Conservation (phyloP, 2,113 vertebrate genomes). For the Daubentonia madagascariensis region DNA sequence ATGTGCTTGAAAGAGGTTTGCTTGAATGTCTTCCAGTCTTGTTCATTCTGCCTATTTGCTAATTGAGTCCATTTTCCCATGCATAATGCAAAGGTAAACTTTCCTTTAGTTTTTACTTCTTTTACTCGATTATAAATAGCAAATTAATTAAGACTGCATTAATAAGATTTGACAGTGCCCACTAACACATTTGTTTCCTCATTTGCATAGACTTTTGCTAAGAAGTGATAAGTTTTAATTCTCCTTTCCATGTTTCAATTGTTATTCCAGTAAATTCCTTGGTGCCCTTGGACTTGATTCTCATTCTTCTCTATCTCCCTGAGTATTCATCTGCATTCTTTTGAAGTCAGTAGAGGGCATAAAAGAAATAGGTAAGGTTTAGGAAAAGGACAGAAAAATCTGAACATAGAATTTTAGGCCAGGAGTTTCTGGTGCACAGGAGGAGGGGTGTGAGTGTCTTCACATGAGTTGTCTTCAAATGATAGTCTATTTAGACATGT, state of each 20-base stretch:
- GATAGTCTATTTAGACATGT: not conserved
- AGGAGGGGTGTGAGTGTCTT: not conserved
- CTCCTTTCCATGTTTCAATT: not conserved
- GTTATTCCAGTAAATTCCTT: not conserved
- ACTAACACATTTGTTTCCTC: not conserved
- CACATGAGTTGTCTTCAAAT: not conserved
- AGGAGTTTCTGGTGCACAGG: not conserved
- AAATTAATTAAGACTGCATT: not conserved
- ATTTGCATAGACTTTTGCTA: not conserved
- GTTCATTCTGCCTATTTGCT: not conserved
- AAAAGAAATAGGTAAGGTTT: not conserved
- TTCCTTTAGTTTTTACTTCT: not conserved
- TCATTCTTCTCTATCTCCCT: not conserved
- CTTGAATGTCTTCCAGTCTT: not conserved
- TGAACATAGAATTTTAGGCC: not conserved
- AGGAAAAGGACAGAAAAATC: not conserved
- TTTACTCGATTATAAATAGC: not conserved
- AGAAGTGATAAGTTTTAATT: not conserved
- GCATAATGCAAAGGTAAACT: not conserved
- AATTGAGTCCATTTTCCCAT: not conserved
- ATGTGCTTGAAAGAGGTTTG: not conserved
- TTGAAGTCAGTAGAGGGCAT: constrained; percentile 11
- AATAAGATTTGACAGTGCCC: not conserved
- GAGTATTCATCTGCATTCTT: constrained; percentile 21
- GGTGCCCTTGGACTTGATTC: not conserved